Conservation (phyloP, 2,888 invertebrate species). For the Opisthograptis luteolata region DNA sequence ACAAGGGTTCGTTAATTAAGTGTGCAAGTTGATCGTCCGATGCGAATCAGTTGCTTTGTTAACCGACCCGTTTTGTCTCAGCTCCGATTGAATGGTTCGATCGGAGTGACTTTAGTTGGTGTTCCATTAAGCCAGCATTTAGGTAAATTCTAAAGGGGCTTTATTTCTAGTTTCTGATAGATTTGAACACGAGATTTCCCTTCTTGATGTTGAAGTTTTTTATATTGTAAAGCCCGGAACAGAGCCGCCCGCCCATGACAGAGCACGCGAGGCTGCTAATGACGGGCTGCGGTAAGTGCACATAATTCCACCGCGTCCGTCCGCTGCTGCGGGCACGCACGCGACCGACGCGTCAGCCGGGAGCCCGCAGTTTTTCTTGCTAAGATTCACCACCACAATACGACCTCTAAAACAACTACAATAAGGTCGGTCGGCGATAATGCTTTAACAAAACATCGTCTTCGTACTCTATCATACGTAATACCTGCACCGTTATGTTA, state of each 20-base stretch:
- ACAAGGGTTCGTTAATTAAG: conserved; percentile 53
- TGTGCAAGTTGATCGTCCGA: conserved; percentile 38
- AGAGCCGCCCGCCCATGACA: conserved; percentile 51
- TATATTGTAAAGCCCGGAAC: conserved; percentile 37
- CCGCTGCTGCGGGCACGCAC: conserved; percentile 73
- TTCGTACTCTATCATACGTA: conserved; percentile 49
- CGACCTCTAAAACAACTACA: conserved; percentile 43
- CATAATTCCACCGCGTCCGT: conserved; percentile 77
- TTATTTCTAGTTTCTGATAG: neutral
- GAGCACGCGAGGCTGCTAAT: conserved; percentile 66
- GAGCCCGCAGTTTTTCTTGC: conserved; percentile 51
- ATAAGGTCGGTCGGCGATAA: conserved; percentile 27
- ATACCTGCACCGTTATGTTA: conserved; percentile 70
- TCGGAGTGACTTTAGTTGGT: neutral
- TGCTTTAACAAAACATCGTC: conserved; percentile 31
- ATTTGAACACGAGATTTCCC: neutral
- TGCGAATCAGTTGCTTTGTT: conserved; percentile 30
- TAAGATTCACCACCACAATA: conserved; percentile 43
- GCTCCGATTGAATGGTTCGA: conserved; percentile 1
- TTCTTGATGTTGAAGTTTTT: conserved; percentile 8
- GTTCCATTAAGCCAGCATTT: neutral
- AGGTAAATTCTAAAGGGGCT: too few species aligned
- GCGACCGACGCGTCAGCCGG: conserved; percentile 66
- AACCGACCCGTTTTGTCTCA: conserved; percentile 3
- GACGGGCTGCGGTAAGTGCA: conserved; percentile 69